Conservation (phyloP, 1,140 invertebrate species). For the Psilanteris sp. region DNA sequence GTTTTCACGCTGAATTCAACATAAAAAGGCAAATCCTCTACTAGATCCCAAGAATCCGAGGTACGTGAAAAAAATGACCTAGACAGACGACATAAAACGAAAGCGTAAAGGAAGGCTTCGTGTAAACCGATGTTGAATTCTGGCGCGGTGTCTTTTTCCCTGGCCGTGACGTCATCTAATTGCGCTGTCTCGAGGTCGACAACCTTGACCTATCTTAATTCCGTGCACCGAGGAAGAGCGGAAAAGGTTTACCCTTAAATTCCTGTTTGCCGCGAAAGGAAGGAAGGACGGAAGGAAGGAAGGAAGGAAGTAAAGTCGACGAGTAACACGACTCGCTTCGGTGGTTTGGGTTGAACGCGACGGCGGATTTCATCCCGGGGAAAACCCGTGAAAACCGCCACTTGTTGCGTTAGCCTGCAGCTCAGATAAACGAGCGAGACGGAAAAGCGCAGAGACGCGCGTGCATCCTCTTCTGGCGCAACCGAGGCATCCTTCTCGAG, state of each 20-base stretch:
- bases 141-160: slow-evolving; percentile 40
- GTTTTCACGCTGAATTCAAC: slow-evolving; percentile 17
- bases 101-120: slow-evolving; percentile 26
- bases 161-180: slow-evolving; percentile 38
- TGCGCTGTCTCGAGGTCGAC: slow-evolving; percentile 49
- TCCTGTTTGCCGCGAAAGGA: slow-evolving; percentile 22
- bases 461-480: slow-evolving; percentile 31
- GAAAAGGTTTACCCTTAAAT: slow-evolving; percentile 62
- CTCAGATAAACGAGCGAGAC: slow-evolving; percentile 69
- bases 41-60: slow-evolving; percentile 23
- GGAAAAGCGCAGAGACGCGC: slow-evolving; percentile 55
- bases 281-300: slow-evolving; percentile 40
- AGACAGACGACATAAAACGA: slow-evolving; percentile 44
- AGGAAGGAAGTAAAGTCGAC: slow-evolving; percentile 29
- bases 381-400: slow-evolving; percentile 81
- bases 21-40: slow-evolving; percentile 30
- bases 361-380: slow-evolving; percentile 76
- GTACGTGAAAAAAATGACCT: slow-evolving; percentile 8
- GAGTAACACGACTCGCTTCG: slow-evolving; percentile 31
- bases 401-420: slow-evolving; percentile 78
- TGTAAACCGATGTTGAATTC: slow-evolving; percentile 43
- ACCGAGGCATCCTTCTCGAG: slow-evolving; percentile 50
- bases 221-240: slow-evolving; percentile 21
- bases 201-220: slow-evolving; percentile 66
- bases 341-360: slow-evolving; percentile 71